Evolutionary conservation across 92 coral and sea anemone genomes (phyloP).

Genomic region (Hydrozoanthus gracilis): DNA sequence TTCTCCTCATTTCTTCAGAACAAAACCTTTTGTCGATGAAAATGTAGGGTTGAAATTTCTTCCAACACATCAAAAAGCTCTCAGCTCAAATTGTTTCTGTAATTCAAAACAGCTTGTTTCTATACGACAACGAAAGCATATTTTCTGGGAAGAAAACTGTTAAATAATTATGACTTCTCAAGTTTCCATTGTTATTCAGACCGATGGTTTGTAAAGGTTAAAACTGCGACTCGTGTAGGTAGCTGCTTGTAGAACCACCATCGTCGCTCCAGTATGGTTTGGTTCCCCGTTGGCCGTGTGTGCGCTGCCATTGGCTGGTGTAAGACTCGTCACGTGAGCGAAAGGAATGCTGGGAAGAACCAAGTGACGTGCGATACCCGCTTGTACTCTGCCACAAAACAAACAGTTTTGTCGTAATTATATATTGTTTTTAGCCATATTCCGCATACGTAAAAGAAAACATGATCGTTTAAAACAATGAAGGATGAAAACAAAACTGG

Average conservation of each 20-base stretch:
- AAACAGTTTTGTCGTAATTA: neutral
- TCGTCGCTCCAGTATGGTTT: conserved; percentile 90
- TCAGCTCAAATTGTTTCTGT: neutral
- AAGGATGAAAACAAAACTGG: no score
- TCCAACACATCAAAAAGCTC: neutral
- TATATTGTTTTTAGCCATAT: no score
- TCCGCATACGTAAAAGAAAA: no score
- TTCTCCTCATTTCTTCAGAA: no score
- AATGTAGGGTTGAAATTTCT: no score
- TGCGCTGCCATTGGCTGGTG: conserved; percentile 55
- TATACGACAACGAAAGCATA: neutral
- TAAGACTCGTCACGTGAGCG: conserved; percentile 71
- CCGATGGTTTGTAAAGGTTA: conserved; percentile 23
- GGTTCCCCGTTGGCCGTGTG: conserved; percentile 45
- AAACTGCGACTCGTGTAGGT: conserved; percentile 76
- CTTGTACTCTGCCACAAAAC: conserved; percentile 75
- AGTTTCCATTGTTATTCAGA: neutral
- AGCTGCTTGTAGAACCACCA: conserved; percentile 36
- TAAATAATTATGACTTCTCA: conserved; percentile 9
- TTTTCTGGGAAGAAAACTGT: conserved; percentile 7
- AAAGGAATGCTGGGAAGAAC: conserved; percentile 73
- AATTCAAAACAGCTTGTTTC: conserved; percentile 18
- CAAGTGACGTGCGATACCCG: conserved; percentile 87
- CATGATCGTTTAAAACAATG: no score
- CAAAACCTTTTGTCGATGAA: no score